A percentile compares a stretch with the other conserved stretches of the same genome.
Evolutionary conservation across 2,113 vertebrate genomes (phyloP).

Genomic region (Actenoides hombroni): DNA sequence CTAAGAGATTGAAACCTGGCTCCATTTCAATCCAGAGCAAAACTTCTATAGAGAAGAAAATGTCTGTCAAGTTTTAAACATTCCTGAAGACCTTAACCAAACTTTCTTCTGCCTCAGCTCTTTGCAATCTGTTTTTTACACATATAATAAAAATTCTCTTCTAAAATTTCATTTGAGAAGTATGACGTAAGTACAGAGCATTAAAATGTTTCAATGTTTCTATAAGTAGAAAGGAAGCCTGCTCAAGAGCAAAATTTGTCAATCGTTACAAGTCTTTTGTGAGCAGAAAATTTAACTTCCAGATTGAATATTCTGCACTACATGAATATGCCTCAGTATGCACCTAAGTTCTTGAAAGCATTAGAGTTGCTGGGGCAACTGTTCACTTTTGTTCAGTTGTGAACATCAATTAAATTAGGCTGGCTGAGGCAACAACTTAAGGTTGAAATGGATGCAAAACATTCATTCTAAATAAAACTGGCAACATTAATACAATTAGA

Average conservation of each 20-base stretch:
- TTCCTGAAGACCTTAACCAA: neutral
- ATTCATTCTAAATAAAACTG: neutral
- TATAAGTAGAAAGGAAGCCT: neutral
- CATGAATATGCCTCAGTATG: neutral
- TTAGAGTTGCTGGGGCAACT: neutral
- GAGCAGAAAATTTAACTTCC: neutral
- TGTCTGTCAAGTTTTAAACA: neutral
- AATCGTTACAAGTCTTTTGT: neutral
- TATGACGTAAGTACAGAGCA: neutral
- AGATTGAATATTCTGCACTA: neutral
- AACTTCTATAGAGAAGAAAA: neutral
- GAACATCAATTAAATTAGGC: neutral
- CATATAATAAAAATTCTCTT: neutral
- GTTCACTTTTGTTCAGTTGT: neutral
- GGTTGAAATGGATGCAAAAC: neutral
- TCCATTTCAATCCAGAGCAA: neutral
- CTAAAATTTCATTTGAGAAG: neutral
- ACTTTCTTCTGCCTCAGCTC: neutral
- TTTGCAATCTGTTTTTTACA: neutral
- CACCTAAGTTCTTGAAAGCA: slow-evolving; percentile 1
- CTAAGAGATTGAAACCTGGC: fast-evolving
- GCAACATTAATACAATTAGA: neutral
- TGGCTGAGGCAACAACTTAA: neutral
- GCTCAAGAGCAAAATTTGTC: neutral
- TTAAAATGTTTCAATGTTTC: neutral